Evolutionary conservation across 2,888 invertebrate species (phyloP), one percentile per base, ranked within the genome.

Genomic region (Rhagium mordax): DNA sequence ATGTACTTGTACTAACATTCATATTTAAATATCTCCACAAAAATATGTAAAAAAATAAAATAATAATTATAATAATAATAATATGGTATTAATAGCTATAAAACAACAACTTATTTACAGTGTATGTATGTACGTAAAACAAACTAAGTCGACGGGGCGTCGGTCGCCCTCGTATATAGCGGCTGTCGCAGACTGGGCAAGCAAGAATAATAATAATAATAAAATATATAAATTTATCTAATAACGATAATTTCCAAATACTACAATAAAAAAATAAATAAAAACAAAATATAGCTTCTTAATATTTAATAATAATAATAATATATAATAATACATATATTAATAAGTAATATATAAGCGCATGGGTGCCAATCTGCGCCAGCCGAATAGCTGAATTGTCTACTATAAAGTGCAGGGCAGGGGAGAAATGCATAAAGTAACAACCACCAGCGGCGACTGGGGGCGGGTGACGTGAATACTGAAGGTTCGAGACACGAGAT

Each of bases 31-130:
- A 88, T 88, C 87, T 88, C 84, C 88, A 87, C 87, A 88, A 88
- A 88, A 88, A 88, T 88, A 88, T 87, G 88, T 88, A 88, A 88
- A 88, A 88, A 88, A 88, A 88, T 88, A 88, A 88, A 88, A 88
- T 88, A 88, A 88, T 88, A 87, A 88, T 86, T 85, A 86, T 85
- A 84, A 85, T 86, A 84, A 85, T 86, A 84, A 85, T 86, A 85
- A 86, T 86, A 86, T 85, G 86, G 85, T 87, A 86, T 86, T 86
- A 87, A 87, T 87, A 87, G 86, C 86, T 88, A 88, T 86, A 87
- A 88, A 88, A 87, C 87, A 88, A 88, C 88, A 88, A 88, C 86
- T 85, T 88, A 88, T 88, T 83, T 87, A 87, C 87, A 87, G 81
- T 82, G 81, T 84, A 82, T 82, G 81, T 84, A 82, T 81, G 84